A percentile compares a stretch with the other conserved stretches of the same genome.
Conservation (phyloP, 2,797 vertebrate species). For the Rousettus madagascariensis region DNA sequence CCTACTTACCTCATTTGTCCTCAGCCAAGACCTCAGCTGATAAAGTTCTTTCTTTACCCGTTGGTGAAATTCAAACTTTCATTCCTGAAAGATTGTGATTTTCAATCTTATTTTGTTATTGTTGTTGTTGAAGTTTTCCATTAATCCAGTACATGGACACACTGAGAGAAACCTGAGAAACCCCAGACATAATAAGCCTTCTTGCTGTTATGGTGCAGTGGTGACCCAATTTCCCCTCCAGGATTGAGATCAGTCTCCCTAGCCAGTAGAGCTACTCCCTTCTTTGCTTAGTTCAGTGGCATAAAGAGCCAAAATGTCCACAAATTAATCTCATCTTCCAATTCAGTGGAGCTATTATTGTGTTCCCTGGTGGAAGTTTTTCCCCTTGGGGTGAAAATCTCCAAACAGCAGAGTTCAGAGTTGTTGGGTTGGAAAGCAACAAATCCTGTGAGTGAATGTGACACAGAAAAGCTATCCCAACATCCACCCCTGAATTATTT, state of each 20-base stretch:
- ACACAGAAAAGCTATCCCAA: background rate
- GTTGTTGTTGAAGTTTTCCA: background rate
- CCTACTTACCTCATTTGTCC: background rate
- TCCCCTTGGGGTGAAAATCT: background rate
- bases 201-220: background rate
- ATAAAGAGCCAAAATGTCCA: background rate
- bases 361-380: background rate
- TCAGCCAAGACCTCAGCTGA: background rate
- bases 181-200: background rate
- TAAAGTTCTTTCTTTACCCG: background rate
- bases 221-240: background rate
- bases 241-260: background rate
- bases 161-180: background rate
- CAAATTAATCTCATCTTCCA: background rate
- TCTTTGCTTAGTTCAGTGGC: background rate
- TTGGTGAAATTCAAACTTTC: background rate
- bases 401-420: background rate
- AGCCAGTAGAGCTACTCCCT: background rate
- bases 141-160: background rate
- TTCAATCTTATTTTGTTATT: background rate
- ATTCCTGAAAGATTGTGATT: background rate
- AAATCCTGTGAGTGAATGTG: background rate
- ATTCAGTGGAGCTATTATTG: background rate
- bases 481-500: background rate
- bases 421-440: background rate